Evolutionary conservation across 1,140 invertebrate species (phyloP), one percentile per base, ranked within the genome.

Genomic region (Physella acuta): DNA sequence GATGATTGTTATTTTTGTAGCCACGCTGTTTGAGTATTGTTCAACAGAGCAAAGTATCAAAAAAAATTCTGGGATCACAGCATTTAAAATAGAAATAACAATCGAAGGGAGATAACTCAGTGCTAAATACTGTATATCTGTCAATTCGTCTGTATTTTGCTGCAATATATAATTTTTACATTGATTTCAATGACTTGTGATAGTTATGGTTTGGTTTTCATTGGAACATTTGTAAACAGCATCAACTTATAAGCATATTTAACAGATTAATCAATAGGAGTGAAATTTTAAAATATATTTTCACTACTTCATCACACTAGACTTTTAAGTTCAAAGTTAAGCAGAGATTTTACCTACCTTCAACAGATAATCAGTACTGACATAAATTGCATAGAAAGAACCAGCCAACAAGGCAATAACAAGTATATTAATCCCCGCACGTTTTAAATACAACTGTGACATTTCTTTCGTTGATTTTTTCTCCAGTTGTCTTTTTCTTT

Each of bases 1-100:
- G 52, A 67, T 1, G 37, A 67, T 58, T 11, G 64, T 67, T 34
- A 67, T 36, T 16, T 33, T 33, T 26, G 64, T 67, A 16, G 30
- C 28, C 33, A 55, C 37, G 37, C 39, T 67, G n/a, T 55, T 28
- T 33, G 31, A 33, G n/a, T 67, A 67, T 39, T 67, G 52, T 28
- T 67, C 64, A 17, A 56, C 5, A 1, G 55, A n/a, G 8, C n/a
- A n/a, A 3, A 67, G 44, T 28, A 31, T 36, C 8, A 67, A n/a
- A 31, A 67, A 67, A 31, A 67, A 36, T n/a, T 56, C 53, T 55
- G 64, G 64, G 16, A 67, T 53, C 33, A 58, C 30, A n/a, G 58
- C 36, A 39, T 67, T 67, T 4, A 67, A 33, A 26, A 58, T 24
- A 30, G 51, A 67, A 20, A 67, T 67, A 31, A 67, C 53, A 31